These are phyloP conservation scores for Paramacrobiotus metropolitanus DNA, from an alignment of 1,140 invertebrate species.

Conservation along the genomic window DNA sequence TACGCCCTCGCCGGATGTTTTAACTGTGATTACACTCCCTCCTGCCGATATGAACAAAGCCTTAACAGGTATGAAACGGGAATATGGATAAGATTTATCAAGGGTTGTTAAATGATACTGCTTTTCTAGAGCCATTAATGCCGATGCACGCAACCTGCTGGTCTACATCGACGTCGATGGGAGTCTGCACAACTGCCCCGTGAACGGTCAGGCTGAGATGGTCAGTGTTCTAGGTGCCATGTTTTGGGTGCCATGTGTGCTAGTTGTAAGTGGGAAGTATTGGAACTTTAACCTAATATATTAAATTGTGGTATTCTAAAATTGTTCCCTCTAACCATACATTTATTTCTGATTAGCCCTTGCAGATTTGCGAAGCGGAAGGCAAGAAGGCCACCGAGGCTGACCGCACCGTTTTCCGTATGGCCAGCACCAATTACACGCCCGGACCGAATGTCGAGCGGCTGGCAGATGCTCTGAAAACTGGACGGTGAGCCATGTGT, in stretches of 20 bases:
- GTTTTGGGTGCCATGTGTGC: slow-evolving; percentile 55
- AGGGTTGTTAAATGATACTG: too few species aligned
- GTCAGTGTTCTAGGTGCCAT: slow-evolving; percentile 55
- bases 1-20: too few species aligned
- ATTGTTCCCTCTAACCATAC: too few species aligned
- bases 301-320: slow-evolving; percentile 5
- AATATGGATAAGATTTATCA: too few species aligned
- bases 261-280: slow-evolving; percentile 32
- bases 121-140: slow-evolving; percentile 29
- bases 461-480: slow-evolving; percentile 42
- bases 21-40: too few species aligned
- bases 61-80: too few species aligned
- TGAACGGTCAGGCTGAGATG: slow-evolving; percentile 28
- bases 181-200: not conserved
- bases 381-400: slow-evolving; percentile 35
- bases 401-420: slow-evolving; percentile 35
- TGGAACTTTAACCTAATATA: too few species aligned
- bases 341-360: slow-evolving; percentile 45
- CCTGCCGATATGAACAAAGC: too few species aligned
- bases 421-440: slow-evolving; percentile 26
- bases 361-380: slow-evolving; percentile 50
- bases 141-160: slow-evolving; percentile 43
- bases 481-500: slow-evolving; percentile 27
- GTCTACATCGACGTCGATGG: slow-evolving; percentile 20
- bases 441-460: slow-evolving; percentile 31